phyloP scores from a whole-genome alignment of 2,888 invertebrate genomes.

The Uloborus plumipes region DNA sequence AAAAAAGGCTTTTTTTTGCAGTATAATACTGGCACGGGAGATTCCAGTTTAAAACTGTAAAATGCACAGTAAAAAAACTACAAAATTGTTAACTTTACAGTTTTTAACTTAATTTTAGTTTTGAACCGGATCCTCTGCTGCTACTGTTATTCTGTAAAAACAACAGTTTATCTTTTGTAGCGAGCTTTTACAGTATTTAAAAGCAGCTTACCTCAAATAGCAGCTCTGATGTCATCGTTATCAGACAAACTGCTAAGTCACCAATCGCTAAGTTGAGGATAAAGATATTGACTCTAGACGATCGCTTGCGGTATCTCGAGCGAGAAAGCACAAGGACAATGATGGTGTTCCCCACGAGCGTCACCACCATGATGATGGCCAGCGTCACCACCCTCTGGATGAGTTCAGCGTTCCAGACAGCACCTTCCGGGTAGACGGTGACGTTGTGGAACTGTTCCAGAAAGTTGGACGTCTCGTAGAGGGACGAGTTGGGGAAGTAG shows the following conservation, averaged over 20 bases:
- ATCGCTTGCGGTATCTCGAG: constrained; percentile 70
- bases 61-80: too few species aligned
- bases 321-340: constrained; percentile 72
- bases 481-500: constrained; percentile 32
- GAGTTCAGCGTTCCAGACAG: constrained; percentile 71
- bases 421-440: constrained; percentile 59
- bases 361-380: constrained; percentile 71
- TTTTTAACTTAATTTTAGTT: too few species aligned
- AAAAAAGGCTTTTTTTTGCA: too few species aligned
- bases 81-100: too few species aligned
- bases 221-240: constrained; percentile 73
- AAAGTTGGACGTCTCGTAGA: constrained; percentile 22
- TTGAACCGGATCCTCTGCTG: too few species aligned
- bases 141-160: too few species aligned
- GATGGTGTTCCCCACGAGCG: constrained; percentile 71
- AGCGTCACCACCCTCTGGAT: constrained; percentile 72
- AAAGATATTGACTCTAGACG: constrained; percentile 72
- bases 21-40: too few species aligned
- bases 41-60: too few species aligned
- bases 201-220: constrained; percentile 69
- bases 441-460: constrained; percentile 20
- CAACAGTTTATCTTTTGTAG: too few species aligned
- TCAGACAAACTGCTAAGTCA: constrained; percentile 72
- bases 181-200: too few species aligned
- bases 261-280: constrained; percentile 73